Percentiles rank a stretch among this genome's conserved stretches.
Conservation (phyloP, 2,888 invertebrate genomes). For the Horisme vitalbata region DNA sequence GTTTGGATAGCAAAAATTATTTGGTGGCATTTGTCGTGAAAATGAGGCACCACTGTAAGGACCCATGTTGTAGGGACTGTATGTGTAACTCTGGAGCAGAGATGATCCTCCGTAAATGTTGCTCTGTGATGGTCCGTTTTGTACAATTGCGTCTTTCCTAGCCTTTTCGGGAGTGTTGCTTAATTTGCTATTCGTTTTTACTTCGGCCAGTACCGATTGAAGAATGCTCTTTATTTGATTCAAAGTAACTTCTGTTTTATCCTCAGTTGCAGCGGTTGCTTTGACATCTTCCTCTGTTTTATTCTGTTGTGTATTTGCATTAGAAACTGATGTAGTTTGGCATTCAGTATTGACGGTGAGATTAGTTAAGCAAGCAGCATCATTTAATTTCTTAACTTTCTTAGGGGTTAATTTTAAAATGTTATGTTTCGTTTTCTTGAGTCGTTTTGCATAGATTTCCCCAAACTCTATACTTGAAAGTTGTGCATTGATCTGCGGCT, state of each 20-base stretch:
- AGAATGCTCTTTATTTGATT: constrained; percentile 69
- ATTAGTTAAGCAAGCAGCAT: constrained; percentile 48
- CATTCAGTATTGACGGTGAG: constrained; percentile 45
- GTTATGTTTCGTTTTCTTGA: constrained; percentile 4
- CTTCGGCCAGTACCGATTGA: constrained; percentile 64
- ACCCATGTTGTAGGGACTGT: constrained; percentile 53
- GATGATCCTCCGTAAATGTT: constrained; percentile 51
- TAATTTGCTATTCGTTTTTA: constrained; percentile 55
- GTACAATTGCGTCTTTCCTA: constrained; percentile 61
- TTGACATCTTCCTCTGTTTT: constrained; percentile 8
- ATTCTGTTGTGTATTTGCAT: constrained; percentile 1
- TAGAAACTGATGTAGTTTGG: constrained; percentile 42
- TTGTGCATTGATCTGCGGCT: constrained; percentile 24
- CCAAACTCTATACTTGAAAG: constrained; percentile 52
- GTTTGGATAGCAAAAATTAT: constrained; percentile 41
- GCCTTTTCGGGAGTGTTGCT: constrained; percentile 38
- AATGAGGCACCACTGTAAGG: constrained; percentile 49
- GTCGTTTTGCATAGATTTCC: constrained; percentile 46
- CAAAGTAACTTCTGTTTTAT: constrained; percentile 60
- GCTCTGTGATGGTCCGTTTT: constrained; percentile 56
- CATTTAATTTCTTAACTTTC: constrained; percentile 35
- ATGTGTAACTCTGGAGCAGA: constrained; percentile 56
- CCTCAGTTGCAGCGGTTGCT: constrained; percentile 31
- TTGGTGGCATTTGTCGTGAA: constrained; percentile 46
- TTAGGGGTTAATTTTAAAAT: constrained; percentile 20